Evolutionary conservation across 1,140 invertebrate species (phyloP).

Genomic region (Caenorhabditis inopinata): DNA sequence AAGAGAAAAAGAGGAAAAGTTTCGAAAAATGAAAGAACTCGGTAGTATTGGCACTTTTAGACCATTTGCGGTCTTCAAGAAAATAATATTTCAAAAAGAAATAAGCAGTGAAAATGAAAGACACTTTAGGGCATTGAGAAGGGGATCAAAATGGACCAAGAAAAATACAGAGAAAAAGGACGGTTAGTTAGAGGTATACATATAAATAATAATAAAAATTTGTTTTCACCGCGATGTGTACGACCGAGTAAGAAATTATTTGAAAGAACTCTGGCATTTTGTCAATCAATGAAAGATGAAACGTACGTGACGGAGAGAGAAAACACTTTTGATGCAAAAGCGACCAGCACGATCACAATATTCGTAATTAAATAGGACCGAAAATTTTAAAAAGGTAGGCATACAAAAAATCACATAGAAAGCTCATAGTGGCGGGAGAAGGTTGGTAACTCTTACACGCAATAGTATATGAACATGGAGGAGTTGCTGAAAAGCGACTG

Average conservation of each 20-base stretch:
- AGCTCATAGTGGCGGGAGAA: background rate
- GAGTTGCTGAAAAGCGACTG: background rate
- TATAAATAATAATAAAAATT: background rate
- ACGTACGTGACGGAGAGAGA: background rate
- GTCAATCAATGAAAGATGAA: background rate
- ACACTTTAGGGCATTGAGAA: conserved; percentile 19
- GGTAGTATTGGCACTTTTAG: conserved; percentile 25
- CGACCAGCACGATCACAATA: conserved; percentile 26
- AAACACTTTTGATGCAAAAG: conserved; percentile 31
- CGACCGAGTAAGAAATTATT: background rate
- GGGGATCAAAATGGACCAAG: background rate
- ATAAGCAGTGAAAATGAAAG: conserved; percentile 23
- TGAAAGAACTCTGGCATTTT: conserved; percentile 32
- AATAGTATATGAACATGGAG: background rate
- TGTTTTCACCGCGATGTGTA: conserved; percentile 21
- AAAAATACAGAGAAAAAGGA: background rate
- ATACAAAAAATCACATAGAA: conserved; percentile 8
- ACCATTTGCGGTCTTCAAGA: background rate
- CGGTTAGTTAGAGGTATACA: too few species aligned
- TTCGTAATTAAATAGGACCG: background rate
- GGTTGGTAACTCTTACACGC: background rate
- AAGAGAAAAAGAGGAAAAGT: conserved; percentile 2
- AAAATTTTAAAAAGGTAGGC: too few species aligned
- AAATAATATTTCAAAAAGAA: background rate
- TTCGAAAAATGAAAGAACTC: conserved; percentile 20